Percentiles rank a stretch among this genome's conserved stretches.
Conservation (phyloP, 2,113 vertebrate genomes). For the Polyodon spathula region DNA sequence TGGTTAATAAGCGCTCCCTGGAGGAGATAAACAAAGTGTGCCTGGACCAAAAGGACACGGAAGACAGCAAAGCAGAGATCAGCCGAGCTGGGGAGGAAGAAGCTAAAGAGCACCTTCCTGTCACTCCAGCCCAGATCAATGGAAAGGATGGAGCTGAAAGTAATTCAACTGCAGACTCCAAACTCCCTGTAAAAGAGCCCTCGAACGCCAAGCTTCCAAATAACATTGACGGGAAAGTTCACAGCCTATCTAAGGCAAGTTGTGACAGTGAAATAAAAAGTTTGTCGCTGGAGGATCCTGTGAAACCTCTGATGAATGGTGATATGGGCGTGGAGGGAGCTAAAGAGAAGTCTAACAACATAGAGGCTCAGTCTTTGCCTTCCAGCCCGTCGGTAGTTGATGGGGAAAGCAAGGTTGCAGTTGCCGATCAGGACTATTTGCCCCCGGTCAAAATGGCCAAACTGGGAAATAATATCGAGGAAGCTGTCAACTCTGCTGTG, state of each 20-base stretch:
- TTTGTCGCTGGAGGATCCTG: conserved; percentile 48
- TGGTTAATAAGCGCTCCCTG: conserved; percentile 30
- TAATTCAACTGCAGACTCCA: conserved; percentile 32
- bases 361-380: conserved; percentile 28
- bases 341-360: conserved; percentile 40
- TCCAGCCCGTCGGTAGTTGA: conserved; percentile 31
- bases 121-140: conserved; percentile 67
- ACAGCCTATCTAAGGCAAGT: conserved; percentile 56
- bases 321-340: conserved; percentile 52
- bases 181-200: conserved; percentile 41
- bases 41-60: conserved; percentile 22
- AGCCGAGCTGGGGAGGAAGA: conserved; percentile 32
- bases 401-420: conserved; percentile 26
- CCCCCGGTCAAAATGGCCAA: conserved; percentile 47
- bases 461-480: conserved; percentile 36
- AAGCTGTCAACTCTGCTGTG: conserved; percentile 26
- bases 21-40: conserved; percentile 38
- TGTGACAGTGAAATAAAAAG: conserved; percentile 52
- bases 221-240: conserved; percentile 58
- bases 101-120: conserved; percentile 21
- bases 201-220: conserved; percentile 38
- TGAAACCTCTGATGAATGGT: conserved; percentile 77
- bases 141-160: conserved; percentile 59
- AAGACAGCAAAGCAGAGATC: conserved; percentile 36
- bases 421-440: conserved; percentile 34